These are phyloP conservation scores for Scrobipalpa costella DNA, from an alignment of 2,888 invertebrate species.

Conservation along the genomic window DNA sequence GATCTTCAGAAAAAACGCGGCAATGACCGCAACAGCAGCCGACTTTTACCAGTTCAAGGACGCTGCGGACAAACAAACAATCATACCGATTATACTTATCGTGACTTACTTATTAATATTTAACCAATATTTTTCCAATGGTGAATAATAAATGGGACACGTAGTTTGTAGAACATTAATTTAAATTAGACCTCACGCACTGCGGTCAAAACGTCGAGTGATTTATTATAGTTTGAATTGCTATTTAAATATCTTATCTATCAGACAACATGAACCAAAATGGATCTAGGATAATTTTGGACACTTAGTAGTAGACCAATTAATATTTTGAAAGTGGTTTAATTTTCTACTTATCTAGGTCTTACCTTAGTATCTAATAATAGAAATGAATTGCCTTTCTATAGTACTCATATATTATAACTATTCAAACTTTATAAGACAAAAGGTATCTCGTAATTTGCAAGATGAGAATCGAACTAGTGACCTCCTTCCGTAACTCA, in stretches of 20 bases:
- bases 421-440: too few relatives aligned
- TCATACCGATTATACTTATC: background rate
- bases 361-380: background rate
- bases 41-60: slow-evolving; percentile 57
- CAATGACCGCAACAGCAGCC: slow-evolving; percentile 49
- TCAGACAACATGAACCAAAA: background rate
- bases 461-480: slow-evolving; percentile 11
- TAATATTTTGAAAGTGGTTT: background rate
- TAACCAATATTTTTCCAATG: slow-evolving; percentile 10
- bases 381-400: too few relatives aligned
- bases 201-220: background rate
- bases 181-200: slow-evolving; percentile 21
- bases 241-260: slow-evolving; percentile 7
- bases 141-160: slow-evolving; percentile 16
- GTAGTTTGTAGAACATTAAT: slow-evolving; percentile 16
- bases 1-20: slow-evolving; percentile 42
- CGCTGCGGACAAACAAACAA: slow-evolving; percentile 38
- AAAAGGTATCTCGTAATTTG: background rate
- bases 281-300: background rate
- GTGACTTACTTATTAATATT: slow-evolving; percentile 15
- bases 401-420: too few relatives aligned
- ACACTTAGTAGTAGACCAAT: background rate
- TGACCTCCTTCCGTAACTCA: slow-evolving; percentile 18
- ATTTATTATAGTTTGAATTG: slow-evolving; percentile 1
- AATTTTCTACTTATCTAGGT: too few relatives aligned